Evolutionary conservation across 2,797 vertebrate species (phyloP).

Genomic region (Protosalanx chinensis): DNA sequence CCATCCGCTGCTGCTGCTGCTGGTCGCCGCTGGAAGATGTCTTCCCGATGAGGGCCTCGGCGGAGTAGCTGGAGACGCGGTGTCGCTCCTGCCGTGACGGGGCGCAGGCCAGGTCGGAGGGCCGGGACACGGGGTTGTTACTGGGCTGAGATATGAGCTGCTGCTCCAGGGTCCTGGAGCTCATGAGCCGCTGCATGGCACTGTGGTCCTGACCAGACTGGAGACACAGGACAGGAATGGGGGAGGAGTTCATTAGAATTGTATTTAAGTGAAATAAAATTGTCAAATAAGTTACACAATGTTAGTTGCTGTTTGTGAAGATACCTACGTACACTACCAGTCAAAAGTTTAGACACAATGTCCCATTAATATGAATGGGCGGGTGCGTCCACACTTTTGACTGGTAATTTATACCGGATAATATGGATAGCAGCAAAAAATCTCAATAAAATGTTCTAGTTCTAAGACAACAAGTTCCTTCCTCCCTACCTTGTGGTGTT

Average conservation of each 20-base stretch:
- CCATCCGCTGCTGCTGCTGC: slow-evolving; percentile 82
- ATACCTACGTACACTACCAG: too few species aligned
- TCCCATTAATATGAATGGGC: too few species aligned
- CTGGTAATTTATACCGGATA: too few species aligned
- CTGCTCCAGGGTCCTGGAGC: slow-evolving; percentile 86
- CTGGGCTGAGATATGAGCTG: slow-evolving; percentile 87
- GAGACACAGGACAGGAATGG: background rate
- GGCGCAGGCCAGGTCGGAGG: slow-evolving; percentile 86
- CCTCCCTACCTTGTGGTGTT: slow-evolving; percentile 74
- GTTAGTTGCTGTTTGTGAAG: too few species aligned
- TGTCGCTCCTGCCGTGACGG: slow-evolving; percentile 93
- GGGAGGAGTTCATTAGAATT: too few species aligned
- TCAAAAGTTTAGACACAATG: too few species aligned
- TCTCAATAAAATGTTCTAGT: too few species aligned
- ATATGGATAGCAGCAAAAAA: too few species aligned
- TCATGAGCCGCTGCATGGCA: slow-evolving; percentile 93
- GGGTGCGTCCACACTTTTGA: too few species aligned
- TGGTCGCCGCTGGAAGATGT: slow-evolving; percentile 84
- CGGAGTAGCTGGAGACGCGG: slow-evolving; percentile 96
- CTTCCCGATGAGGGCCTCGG: slow-evolving; percentile 95
- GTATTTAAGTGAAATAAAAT: too few species aligned
- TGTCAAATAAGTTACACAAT: too few species aligned
- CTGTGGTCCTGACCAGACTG: slow-evolving; percentile 83
- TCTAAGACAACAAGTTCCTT: background rate
- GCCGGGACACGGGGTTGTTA: slow-evolving; percentile 83